Percentiles rank a stretch among this genome's conserved stretches.
Evolutionary conservation across 1,140 invertebrate genomes (phyloP).

Genomic region (Halesus radiatus): DNA sequence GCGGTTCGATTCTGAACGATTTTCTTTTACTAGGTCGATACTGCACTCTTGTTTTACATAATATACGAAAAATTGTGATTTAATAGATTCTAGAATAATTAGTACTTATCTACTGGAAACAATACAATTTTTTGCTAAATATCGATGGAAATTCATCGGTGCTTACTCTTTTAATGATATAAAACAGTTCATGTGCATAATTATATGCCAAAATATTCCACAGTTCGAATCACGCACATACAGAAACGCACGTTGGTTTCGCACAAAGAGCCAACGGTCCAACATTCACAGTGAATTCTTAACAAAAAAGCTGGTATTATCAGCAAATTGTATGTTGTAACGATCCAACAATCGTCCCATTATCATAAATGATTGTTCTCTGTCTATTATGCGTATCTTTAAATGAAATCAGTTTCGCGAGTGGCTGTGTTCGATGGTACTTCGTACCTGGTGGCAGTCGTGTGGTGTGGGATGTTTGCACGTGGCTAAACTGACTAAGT

Average conservation of each 20-base stretch:
- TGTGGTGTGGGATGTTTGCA: neutral
- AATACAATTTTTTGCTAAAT: too few species aligned
- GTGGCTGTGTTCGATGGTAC: neutral
- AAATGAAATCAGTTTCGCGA: constrained; percentile 1
- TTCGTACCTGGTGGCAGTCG: neutral
- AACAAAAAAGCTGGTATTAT: constrained; percentile 24
- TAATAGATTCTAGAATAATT: too few species aligned
- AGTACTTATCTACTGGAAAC: too few species aligned
- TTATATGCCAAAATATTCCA: neutral
- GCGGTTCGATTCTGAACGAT: too few species aligned
- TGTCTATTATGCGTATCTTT: constrained; percentile 42
- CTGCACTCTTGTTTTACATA: too few species aligned
- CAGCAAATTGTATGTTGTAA: constrained; percentile 15
- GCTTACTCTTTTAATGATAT: too few species aligned
- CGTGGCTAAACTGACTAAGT: neutral
- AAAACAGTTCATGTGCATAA: neutral
- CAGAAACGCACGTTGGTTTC: constrained; percentile 30
- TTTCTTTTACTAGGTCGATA: too few species aligned
- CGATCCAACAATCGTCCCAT: constrained; percentile 30
- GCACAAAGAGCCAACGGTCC: constrained; percentile 11
- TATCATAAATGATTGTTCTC: constrained; percentile 45
- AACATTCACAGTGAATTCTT: constrained; percentile 2
- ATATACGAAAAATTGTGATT: too few species aligned
- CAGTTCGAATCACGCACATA: neutral
- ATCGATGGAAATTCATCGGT: too few species aligned